Evolutionary conservation across 2,797 vertebrate species (phyloP), one percentile per base, ranked within the genome.

Genomic region (Gymnoscopelus microlampas): DNA sequence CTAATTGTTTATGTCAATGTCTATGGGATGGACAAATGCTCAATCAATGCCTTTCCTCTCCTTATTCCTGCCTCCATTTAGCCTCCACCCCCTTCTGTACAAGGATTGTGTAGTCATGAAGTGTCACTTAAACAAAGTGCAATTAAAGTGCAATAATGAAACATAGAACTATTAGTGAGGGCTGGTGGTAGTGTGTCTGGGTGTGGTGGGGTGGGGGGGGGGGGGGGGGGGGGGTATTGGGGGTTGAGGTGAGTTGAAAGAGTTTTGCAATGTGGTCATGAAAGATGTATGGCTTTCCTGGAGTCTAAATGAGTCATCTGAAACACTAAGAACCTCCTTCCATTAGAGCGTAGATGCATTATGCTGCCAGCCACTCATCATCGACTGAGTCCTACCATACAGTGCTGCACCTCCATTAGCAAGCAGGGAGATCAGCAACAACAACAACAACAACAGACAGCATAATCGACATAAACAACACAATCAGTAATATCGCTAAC

Each of bases 381-480:
- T 60, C 54, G 61, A 57, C 68, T 44, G 39, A 76, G 54, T 13
- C 60, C 58, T 39, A 23, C 62, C n/a, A 13, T 76, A 81, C 82
- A 85, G 76, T 76, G 80, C 62, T 53, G 66, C 4, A 49, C 67
- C 73, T 78, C 83, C 76, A 88, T 89, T 86, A 87, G 62, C 26
- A 74, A 68, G 13, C 13, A 44, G 29, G 68, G 69, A 49, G 70
- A 71, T 66, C 55, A 75, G 58, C 58, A 83, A 71, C 68, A 65
- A 57, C 19, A 65, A 47, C 39, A 66, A 32, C 49, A 51, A 51
- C 50, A 51, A 13, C 47, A 51, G 39, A 50, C 48, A 50, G 4
- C 29, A 66, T 59, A 35, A 71, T 61, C 61, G 24, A 71, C 50
- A 74, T 56, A 47, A 71, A 24, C 12, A n/a, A 15, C 13, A 57